A percentile compares a stretch with the other conserved stretches of the same genome.
Evolutionary conservation across 2,113 vertebrate genomes (phyloP).

Genomic region (Toxostoma redivivum): DNA sequence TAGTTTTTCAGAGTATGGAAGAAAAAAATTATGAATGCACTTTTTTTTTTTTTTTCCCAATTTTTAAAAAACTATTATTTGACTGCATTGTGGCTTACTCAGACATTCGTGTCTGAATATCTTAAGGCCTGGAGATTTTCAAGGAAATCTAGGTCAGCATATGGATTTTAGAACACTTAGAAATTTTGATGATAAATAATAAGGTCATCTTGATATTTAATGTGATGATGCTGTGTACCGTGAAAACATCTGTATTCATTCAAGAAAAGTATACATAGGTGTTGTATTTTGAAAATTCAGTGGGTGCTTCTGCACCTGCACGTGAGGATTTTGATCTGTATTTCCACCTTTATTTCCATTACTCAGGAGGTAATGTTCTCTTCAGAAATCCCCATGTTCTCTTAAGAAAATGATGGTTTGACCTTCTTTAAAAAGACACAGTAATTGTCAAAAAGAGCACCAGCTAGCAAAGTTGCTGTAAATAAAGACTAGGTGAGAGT

Average conservation of each 20-base stretch:
- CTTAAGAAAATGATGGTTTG: not conserved
- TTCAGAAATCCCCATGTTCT: not conserved
- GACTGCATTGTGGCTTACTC: not conserved
- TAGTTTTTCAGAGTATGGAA: not conserved
- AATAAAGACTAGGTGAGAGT: not conserved
- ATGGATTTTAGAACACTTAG: not conserved
- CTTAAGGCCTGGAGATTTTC: not conserved
- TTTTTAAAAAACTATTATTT: not conserved
- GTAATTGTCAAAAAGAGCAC: not conserved
- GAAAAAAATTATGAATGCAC: not conserved
- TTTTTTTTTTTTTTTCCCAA: not conserved
- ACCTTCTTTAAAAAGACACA: not conserved
- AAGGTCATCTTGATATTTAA: not conserved
- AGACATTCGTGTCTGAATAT: not conserved
- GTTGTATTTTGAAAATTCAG: not conserved
- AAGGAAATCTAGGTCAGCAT: not conserved
- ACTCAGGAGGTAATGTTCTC: not conserved
- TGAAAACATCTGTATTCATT: not conserved
- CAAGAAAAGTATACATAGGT: not conserved
- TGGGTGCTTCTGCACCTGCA: not conserved
- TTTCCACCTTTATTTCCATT: not conserved
- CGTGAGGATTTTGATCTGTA: not conserved
- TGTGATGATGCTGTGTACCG: not conserved
- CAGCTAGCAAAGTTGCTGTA: not conserved
- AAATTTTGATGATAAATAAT: not conserved